Conservation (phyloP, 2,888 invertebrate species). For the Oxyteleia sp. region DNA sequence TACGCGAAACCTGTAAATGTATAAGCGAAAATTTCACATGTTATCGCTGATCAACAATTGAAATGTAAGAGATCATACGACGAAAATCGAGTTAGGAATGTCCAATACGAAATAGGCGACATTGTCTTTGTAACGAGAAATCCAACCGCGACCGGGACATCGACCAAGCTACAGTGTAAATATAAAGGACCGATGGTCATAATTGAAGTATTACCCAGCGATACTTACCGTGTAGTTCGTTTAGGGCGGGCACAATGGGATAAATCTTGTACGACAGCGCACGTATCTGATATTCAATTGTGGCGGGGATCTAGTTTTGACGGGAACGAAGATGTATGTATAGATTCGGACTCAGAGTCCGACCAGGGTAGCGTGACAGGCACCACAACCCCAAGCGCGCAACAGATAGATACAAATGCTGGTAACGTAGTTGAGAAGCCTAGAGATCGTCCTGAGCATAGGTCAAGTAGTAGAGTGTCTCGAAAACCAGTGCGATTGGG, state of each 20-base stretch:
- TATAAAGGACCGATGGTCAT: slow-evolving; percentile 15
- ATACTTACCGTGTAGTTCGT: neutral
- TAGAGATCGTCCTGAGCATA: no score
- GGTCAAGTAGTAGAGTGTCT: no score
- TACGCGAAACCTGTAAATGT: neutral
- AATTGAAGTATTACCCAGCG: neutral
- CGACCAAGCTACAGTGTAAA: slow-evolving; percentile 12
- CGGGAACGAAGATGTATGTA: no score
- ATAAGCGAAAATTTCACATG: no score
- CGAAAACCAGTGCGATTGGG: no score
- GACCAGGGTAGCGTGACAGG: no score
- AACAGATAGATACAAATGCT: no score
- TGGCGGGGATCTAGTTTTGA: neutral
- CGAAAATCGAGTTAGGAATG: neutral
- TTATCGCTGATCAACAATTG: no score
- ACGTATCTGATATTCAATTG: neutral
- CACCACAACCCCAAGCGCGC: no score
- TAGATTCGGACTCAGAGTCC: no score
- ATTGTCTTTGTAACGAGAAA: slow-evolving; percentile 9
- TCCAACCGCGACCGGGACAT: slow-evolving; percentile 3
- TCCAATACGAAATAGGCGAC: neutral
- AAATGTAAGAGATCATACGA: neutral
- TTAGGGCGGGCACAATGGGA: neutral
- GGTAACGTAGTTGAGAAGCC: no score
- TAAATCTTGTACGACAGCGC: neutral